Percentiles rank a stretch among this genome's conserved stretches.
phyloP scores from a whole-genome alignment of 2,797 vertebrate genomes.

The Protosalanx chinensis region DNA sequence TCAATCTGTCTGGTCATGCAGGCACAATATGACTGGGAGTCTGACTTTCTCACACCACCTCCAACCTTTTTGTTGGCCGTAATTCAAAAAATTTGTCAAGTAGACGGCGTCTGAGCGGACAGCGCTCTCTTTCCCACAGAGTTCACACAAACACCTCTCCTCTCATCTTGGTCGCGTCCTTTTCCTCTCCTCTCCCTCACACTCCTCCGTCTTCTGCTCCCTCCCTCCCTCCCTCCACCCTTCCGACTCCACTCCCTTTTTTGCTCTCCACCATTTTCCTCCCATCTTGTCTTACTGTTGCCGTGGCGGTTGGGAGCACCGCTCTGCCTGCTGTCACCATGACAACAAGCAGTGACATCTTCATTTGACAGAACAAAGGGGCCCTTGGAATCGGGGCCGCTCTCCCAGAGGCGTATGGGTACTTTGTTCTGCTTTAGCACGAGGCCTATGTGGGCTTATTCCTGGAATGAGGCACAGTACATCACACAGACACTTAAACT shows the following conservation, averaged over 20 bases:
- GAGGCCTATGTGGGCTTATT: slow-evolving; percentile 15
- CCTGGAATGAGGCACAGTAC: slow-evolving; percentile 2
- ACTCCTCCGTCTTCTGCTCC: background rate
- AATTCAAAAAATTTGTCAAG: slow-evolving; percentile 62
- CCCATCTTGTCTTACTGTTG: slow-evolving; percentile 48
- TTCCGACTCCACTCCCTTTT: slow-evolving; percentile 8
- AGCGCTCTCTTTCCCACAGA: background rate
- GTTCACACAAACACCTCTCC: slow-evolving; percentile 14
- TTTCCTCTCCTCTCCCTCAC: background rate
- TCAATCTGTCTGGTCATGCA: background rate
- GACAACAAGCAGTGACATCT: slow-evolving; percentile 53
- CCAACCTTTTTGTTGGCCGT: slow-evolving; percentile 49
- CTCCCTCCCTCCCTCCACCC: background rate
- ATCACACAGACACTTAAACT: slow-evolving; percentile 29
- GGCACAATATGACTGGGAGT: slow-evolving; percentile 29
- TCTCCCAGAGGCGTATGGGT: slow-evolving; percentile 25
- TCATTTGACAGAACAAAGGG: slow-evolving; percentile 52
- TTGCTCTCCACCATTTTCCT: slow-evolving; percentile 24
- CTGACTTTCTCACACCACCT: slow-evolving; percentile 58
- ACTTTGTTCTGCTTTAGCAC: slow-evolving; percentile 9
- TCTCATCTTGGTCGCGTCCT: background rate
- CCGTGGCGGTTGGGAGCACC: slow-evolving; percentile 41
- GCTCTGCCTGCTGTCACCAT: slow-evolving; percentile 37
- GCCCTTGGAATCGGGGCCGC: slow-evolving; percentile 29
- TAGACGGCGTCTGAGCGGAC: slow-evolving; percentile 41